Evolutionary conservation across 2,888 invertebrate genomes (phyloP), one percentile per base, ranked within the genome.

Genomic region (Meiosimyza decipiens): DNA sequence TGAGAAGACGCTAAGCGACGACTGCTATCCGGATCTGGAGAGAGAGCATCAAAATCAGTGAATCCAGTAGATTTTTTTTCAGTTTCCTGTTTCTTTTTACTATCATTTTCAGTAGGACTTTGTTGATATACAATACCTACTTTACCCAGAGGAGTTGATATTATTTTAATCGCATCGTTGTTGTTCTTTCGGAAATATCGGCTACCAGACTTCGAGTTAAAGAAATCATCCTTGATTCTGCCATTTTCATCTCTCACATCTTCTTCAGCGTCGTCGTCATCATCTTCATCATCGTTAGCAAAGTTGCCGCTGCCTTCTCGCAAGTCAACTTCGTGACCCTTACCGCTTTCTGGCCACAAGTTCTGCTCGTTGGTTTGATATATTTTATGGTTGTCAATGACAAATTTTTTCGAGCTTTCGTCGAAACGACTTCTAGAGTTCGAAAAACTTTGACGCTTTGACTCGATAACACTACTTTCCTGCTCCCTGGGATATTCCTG

Each of bases 51-150:
- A 76, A 86, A 85, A 73, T 86, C 84, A 33, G 85, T 85, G 47
- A 85, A 82, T 69, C 82, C 80, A 71, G 82, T 82, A 76, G 82
- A 77, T 52, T 80, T 82, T 69, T 83, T 79, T 52, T 75, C 76
- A 12, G 59, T 73, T 60, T 76, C 67, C 52, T 18, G 73, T 54
- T 77, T 77, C 47, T 75, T 72, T 5, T 79, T 77, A 18, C 78
- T 78, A 68, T 79, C 80, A 15, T 82, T 81, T 49, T 76, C 75
- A 33, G 80, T 79, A 22, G 81, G 82, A 72, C 84, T 84, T 74
- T 87, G 86, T 76, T 88, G 87, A 76, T 88, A 88, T 2, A 88
- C 85, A 76, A 88, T 88, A 74, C 88, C 87, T 68, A 88, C 88
- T 77, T 87, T 87, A 28, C 88, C 88, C 71, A 87, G 79, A 2